A percentile compares a stretch with the other conserved stretches of the same genome.
phyloP scores from a whole-genome alignment of 2,888 invertebrate genomes.

The Bembecia ichneumoniformis region DNA sequence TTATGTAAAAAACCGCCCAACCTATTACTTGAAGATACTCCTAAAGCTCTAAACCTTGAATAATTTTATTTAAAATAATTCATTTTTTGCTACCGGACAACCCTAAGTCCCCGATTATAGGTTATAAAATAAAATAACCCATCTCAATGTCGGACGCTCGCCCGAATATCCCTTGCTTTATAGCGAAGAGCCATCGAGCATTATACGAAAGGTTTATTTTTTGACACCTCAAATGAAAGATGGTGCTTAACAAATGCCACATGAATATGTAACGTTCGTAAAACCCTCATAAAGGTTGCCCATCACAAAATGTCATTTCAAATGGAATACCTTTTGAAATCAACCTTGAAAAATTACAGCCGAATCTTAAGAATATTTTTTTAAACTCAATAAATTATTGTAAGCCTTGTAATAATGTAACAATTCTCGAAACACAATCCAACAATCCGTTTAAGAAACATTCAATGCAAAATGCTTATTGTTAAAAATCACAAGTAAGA shows the following conservation, averaged over 20 bases:
- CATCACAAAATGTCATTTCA: conserved; percentile 35
- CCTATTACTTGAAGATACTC: too few species aligned
- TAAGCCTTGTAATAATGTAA: not conserved
- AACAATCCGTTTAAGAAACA: not conserved
- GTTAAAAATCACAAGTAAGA: too few species aligned
- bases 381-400: too few species aligned
- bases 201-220: conserved; percentile 59
- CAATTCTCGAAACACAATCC: not conserved
- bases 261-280: conserved; percentile 22
- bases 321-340: conserved; percentile 31
- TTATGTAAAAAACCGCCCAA: too few species aligned
- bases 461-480: too few species aligned
- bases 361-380: too few species aligned
- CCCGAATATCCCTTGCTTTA: conserved; percentile 33
- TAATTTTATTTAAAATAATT: not conserved
- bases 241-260: conserved; percentile 50
- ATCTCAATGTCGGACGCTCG: conserved; percentile 67
- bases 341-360: too few species aligned
- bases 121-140: conserved; percentile 66
- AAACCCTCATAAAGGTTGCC: conserved; percentile 27
- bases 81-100: conserved; percentile 12
- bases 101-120: conserved; percentile 47
- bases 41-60: too few species aligned
- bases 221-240: conserved; percentile 65
- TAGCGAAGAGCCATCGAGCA: conserved; percentile 42